Evolutionary conservation across 2,888 invertebrate genomes (phyloP).

Genomic region (Callyntrura sp.): DNA sequence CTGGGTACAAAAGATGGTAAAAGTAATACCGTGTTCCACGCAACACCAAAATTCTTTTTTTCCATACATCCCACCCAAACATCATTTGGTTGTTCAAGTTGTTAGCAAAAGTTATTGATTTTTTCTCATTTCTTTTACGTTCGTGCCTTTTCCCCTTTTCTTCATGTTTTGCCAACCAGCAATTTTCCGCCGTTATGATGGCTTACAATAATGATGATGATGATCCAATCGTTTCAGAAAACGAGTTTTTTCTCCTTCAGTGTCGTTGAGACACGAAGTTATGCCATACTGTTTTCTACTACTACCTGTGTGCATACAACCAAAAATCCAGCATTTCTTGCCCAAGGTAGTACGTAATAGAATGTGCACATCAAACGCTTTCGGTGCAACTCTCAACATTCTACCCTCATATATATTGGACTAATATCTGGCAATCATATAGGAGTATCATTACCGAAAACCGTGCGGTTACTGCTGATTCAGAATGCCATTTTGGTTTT

Average conservation of each 20-base stretch:
- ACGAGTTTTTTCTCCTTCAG: slow-evolving; percentile 48
- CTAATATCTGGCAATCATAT: no score
- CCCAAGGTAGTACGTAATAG: no score
- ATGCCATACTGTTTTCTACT: slow-evolving; percentile 4
- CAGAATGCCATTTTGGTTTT: no score
- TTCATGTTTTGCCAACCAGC: slow-evolving; percentile 43
- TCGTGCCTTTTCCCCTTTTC: slow-evolving; percentile 42
- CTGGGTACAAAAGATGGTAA: no score
- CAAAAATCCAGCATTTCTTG: no score
- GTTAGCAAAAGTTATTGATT: slow-evolving; percentile 68
- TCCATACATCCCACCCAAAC: no score
- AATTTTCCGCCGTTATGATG: slow-evolving; percentile 68
- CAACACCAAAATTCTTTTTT: no score
- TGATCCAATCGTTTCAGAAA: slow-evolving; percentile 72
- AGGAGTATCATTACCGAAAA: no score
- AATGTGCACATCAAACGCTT: slow-evolving; percentile 34
- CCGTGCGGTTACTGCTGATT: no score
- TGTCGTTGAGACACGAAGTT: no score
- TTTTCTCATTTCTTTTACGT: slow-evolving; percentile 32
- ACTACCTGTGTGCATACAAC: neutral
- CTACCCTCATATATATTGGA: neutral
- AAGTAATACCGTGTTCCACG: no score
- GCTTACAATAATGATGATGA: slow-evolving; percentile 72
- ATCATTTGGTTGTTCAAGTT: slow-evolving; percentile 37
- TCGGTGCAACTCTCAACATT: neutral